Evolutionary conservation across 2,113 vertebrate species (phyloP).

Genomic region (Xiphophorus hellerii): DNA sequence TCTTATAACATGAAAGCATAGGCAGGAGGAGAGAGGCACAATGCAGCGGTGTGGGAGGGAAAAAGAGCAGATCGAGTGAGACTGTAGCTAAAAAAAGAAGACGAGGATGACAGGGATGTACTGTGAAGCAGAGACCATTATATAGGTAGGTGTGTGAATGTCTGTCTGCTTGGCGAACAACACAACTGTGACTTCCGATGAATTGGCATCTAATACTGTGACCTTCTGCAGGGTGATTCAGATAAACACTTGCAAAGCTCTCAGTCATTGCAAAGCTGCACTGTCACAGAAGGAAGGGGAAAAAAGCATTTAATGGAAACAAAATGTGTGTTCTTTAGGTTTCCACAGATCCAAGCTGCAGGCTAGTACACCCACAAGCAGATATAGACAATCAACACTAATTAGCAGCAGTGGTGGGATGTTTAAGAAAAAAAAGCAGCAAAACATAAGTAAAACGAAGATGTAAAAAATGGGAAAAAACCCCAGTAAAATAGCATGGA

Average conservation of each 20-base stretch:
- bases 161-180: conserved; percentile 42
- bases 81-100: conserved; percentile 59
- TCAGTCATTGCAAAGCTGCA: conserved; percentile 22
- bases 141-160: conserved; percentile 51
- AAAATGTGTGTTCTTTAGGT: background rate
- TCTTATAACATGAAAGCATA: conserved; percentile 66
- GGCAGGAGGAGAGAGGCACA: conserved; percentile 54
- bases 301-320: background rate
- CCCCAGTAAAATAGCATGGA: background rate
- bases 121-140: conserved; percentile 41
- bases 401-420: conserved; percentile 39
- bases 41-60: conserved; percentile 51
- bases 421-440: conserved; percentile 7
- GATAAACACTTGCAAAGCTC: conserved; percentile 35
- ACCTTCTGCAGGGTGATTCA: conserved; percentile 42
- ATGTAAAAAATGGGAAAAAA: conserved; percentile 24
- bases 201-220: conserved; percentile 15
- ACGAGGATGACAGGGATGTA: conserved; percentile 55
- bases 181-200: conserved; percentile 30
- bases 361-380: background rate
- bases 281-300: conserved; percentile 1
- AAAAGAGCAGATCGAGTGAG: conserved; percentile 33
- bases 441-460: background rate
- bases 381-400: conserved; percentile 27
- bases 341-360: conserved; percentile 2